phyloP scores from a whole-genome alignment of 1,140 invertebrate species.

The Orussus abietinus region DNA sequence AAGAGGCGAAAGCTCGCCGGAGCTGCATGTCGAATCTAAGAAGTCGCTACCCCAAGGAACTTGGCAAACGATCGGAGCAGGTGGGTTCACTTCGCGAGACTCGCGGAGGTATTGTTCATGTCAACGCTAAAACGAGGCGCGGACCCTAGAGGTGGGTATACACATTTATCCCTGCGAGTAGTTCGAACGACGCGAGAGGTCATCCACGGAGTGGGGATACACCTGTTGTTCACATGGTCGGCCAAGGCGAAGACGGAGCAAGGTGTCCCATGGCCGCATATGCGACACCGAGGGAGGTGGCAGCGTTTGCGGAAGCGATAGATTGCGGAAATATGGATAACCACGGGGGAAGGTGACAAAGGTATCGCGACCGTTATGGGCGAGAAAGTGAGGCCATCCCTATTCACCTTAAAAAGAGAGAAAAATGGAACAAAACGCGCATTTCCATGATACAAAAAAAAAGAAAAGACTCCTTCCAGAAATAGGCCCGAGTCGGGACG shows the following conservation, averaged over 20 bases:
- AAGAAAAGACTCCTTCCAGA: too few species aligned
- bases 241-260: slow-evolving; percentile 17
- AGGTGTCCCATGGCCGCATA: too few species aligned
- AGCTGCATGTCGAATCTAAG: slow-evolving; percentile 17
- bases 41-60: background rate
- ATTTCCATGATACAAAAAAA: too few species aligned
- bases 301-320: too few species aligned
- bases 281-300: too few species aligned
- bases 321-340: too few species aligned
- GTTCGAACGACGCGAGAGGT: slow-evolving; percentile 45
- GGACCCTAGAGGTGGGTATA: slow-evolving; percentile 30
- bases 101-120: slow-evolving; percentile 27
- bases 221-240: slow-evolving; percentile 30
- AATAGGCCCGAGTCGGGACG: too few species aligned
- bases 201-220: slow-evolving; percentile 30
- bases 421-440: too few species aligned
- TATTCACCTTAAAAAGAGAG: too few species aligned
- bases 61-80: background rate
- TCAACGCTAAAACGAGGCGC: slow-evolving; percentile 39
- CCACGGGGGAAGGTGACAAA: too few species aligned
- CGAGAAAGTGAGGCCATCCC: too few species aligned
- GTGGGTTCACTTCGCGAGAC: slow-evolving; percentile 2
- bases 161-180: slow-evolving; percentile 43
- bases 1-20: slow-evolving; percentile 20
- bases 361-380: too few species aligned